Conservation (phyloP, 2,113 vertebrate species). For the Tachysurus fulvidraco region DNA sequence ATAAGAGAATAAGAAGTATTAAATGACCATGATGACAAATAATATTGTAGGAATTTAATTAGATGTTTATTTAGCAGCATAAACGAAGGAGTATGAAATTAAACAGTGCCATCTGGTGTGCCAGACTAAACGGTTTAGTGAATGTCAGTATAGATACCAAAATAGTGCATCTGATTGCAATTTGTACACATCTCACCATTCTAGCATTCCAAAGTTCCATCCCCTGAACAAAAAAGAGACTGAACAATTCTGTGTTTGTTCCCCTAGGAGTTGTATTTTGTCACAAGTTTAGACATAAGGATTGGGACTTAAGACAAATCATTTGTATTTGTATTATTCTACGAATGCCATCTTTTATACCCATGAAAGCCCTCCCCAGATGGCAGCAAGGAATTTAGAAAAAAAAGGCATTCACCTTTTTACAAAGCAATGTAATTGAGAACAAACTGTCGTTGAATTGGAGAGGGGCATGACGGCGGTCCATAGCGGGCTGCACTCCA, state of each 20-base stretch:
- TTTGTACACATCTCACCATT: background rate
- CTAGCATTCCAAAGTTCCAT: background rate
- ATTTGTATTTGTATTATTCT: conserved; percentile 60
- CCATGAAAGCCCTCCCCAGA: conserved; percentile 62
- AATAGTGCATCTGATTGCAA: background rate
- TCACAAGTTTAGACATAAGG: conserved; percentile 29
- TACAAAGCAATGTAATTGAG: conserved; percentile 76
- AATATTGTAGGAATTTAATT: background rate
- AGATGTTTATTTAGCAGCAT: background rate
- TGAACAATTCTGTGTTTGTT: background rate
- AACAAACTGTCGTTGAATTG: conserved; percentile 77
- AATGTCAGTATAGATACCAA: background rate
- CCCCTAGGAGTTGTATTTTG: background rate
- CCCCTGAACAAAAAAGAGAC: too few species aligned
- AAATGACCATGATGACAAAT: background rate
- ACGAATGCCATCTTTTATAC: conserved; percentile 58
- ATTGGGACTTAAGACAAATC: conserved; percentile 59
- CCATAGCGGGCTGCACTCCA: conserved; percentile 55
- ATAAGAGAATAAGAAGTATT: background rate
- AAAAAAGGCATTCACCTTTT: conserved; percentile 68
- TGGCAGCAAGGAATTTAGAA: conserved; percentile 56
- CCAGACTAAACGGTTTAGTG: background rate
- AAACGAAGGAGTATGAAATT: background rate
- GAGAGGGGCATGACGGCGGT: conserved; percentile 66
- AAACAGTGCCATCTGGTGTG: background rate